phyloP scores from a whole-genome alignment of 2,888 invertebrate species.

The Cantharis lateralis region DNA sequence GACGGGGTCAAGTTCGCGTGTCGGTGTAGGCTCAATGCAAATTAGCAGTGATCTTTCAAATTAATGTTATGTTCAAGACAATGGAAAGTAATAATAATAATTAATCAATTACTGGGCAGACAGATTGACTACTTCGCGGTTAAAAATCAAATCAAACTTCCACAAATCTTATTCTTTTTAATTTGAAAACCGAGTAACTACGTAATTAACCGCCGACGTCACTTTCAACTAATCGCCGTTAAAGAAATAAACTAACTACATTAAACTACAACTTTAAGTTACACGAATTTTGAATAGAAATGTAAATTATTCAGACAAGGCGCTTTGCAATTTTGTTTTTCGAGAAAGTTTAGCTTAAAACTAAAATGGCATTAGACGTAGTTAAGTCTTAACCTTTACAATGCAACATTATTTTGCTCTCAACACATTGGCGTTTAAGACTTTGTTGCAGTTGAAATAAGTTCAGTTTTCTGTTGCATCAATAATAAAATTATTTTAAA shows the following conservation, averaged over 20 bases:
- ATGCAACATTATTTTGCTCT: not conserved
- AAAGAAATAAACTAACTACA: not conserved
- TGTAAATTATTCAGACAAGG: not conserved
- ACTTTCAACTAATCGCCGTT: not conserved
- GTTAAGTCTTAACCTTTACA: not conserved
- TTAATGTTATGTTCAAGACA: not conserved
- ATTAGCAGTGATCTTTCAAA: not conserved
- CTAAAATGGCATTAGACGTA: not conserved
- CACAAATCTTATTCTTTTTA: not conserved
- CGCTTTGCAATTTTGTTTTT: not conserved
- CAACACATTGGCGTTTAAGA: not conserved
- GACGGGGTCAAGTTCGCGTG: not conserved
- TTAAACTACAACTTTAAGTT: not conserved
- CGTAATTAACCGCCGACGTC: not conserved
- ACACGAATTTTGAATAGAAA: not conserved
- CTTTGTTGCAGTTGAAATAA: not conserved
- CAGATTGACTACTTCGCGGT: not conserved
- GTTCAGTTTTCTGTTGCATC: not conserved
- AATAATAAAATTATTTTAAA: not conserved
- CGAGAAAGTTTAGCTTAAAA: not conserved
- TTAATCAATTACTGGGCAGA: not conserved
- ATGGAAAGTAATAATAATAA: not conserved
- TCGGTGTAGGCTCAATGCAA: not conserved
- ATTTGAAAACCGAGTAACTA: not conserved
- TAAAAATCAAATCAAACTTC: not conserved